phyloP scores from a whole-genome alignment of 2,888 invertebrate species.

The Ceraclea dissimilis region DNA sequence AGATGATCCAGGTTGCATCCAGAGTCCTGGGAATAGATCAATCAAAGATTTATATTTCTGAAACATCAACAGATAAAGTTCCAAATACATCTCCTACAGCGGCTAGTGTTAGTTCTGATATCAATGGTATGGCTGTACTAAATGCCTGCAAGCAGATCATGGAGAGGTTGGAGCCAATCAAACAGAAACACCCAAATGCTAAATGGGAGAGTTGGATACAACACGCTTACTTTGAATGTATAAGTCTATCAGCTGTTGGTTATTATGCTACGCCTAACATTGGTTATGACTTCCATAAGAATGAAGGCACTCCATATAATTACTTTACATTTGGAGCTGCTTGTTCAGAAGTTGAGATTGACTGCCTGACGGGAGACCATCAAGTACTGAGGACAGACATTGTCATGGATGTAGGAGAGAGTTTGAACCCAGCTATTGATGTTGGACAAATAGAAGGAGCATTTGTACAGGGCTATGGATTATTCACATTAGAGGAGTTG shows the following conservation, averaged over 20 bases:
- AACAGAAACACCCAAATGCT: conserved; percentile 64
- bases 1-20: conserved; percentile 89
- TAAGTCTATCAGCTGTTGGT: conserved; percentile 76
- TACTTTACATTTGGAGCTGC: conserved; percentile 86
- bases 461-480: conserved; percentile 89
- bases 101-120: conserved; percentile 80
- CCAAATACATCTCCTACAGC: conserved; percentile 88
- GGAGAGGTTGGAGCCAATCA: conserved; percentile 67
- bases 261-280: conserved; percentile 72
- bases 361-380: conserved; percentile 91
- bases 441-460: conserved; percentile 96
- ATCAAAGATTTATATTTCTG: conserved; percentile 70
- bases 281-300: conserved; percentile 62
- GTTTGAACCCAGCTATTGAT: conserved; percentile 93
- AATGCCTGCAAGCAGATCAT: conserved; percentile 71
- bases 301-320: conserved; percentile 66
- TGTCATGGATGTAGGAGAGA: conserved; percentile 94
- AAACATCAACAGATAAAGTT: conserved; percentile 83
- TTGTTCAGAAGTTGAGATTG: conserved; percentile 85
- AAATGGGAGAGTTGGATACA: conserved; percentile 81
- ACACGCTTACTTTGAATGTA: conserved; percentile 67
- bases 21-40: conserved; percentile 60
- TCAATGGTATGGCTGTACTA: conserved; percentile 86
- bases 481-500: conserved; percentile 86
- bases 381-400: conserved; percentile 83